A percentile compares a stretch with the other conserved stretches of the same genome.
Evolutionary conservation across 2,113 vertebrate species (phyloP).

Genomic region (Hippocampus barbouri): DNA sequence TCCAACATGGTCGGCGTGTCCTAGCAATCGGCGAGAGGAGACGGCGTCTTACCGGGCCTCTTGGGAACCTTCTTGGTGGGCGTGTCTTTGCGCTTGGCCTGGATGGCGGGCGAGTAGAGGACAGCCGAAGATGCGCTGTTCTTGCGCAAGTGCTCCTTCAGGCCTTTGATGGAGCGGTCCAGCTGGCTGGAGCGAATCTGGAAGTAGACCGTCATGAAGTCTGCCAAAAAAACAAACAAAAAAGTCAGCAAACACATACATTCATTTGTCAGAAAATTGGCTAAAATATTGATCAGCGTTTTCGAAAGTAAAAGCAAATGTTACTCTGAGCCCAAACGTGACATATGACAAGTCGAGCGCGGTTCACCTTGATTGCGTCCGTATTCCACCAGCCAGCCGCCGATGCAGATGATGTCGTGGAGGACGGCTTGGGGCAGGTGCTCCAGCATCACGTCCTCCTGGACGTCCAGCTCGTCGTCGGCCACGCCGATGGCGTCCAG

Average conservation of each 20-base stretch:
- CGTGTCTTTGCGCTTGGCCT: constrained; percentile 95
- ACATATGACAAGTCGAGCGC: too few species aligned
- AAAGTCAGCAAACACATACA: too few species aligned
- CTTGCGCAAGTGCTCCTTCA: constrained; percentile 96
- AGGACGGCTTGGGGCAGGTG: constrained; percentile 87
- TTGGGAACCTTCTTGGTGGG: constrained; percentile 92
- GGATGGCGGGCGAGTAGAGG: constrained; percentile 91
- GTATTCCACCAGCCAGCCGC: constrained; percentile 92
- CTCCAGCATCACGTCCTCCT: constrained; percentile 86
- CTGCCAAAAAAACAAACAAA: constrained; percentile 58
- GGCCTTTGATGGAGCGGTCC: constrained; percentile 91
- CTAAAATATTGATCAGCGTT: too few species aligned
- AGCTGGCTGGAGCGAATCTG: constrained; percentile 94
- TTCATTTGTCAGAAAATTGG: too few species aligned
- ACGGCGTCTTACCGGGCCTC: constrained; percentile 80
- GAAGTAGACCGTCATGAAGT: constrained; percentile 99
- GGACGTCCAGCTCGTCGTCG: constrained; percentile 88
- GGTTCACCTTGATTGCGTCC: constrained; percentile 88
- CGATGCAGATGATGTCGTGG: constrained; percentile 87
- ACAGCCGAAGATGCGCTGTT: constrained; percentile 85
- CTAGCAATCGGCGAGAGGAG: constrained; percentile 16
- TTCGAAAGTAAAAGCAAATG: too few species aligned
- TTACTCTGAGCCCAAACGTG: too few species aligned
- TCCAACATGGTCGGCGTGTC: neutral
- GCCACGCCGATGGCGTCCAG: constrained; percentile 81